These are phyloP conservation scores for Reticulitermes lucifugus DNA, from an alignment of 2,888 invertebrate species.

Conservation along the genomic window DNA sequence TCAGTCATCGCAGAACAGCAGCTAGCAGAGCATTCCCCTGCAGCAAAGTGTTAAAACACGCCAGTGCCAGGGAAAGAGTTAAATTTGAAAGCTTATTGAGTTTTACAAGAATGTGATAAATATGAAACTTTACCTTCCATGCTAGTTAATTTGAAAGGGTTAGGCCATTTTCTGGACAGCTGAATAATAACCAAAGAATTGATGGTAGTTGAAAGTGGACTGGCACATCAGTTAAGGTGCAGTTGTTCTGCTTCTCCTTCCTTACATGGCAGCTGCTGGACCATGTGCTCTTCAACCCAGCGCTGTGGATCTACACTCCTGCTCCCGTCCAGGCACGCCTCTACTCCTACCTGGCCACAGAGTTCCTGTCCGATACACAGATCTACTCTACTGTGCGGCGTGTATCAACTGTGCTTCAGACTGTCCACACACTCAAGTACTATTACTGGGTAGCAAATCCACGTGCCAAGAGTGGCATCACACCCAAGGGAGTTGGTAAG, in stretches of 20 bases:
- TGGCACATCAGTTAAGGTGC: conserved; percentile 69
- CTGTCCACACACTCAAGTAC: conserved; percentile 98
- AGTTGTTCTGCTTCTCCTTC: conserved; percentile 92
- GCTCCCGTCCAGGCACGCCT: conserved; percentile 94
- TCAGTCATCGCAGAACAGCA: too few relatives aligned
- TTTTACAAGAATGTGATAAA: too few relatives aligned
- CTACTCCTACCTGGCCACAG: conserved; percentile 98
- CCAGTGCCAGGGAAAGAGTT: too few relatives aligned
- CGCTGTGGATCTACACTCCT: conserved; percentile 98
- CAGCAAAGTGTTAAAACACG: too few relatives aligned
- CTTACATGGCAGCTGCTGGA: conserved; percentile 97
- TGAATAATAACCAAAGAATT: too few relatives aligned
- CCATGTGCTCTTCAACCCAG: conserved; percentile 99
- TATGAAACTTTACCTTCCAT: too few relatives aligned
- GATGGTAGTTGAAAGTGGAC: conserved; percentile 27
- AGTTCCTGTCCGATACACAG: conserved; percentile 97
- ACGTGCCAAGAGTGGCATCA: conserved; percentile 92
- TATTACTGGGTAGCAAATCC: conserved; percentile 99
- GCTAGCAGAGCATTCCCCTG: too few relatives aligned
- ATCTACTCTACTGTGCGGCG: conserved; percentile 97
- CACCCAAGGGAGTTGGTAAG: conserved; percentile 94
- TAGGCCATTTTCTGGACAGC: too few relatives aligned
- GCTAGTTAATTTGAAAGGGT: too few relatives aligned
- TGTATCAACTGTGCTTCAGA: conserved; percentile 97
- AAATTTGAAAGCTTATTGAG: too few relatives aligned